phyloP scores from a whole-genome alignment of 2,888 invertebrate genomes.

The Mesoligia furuncula region DNA sequence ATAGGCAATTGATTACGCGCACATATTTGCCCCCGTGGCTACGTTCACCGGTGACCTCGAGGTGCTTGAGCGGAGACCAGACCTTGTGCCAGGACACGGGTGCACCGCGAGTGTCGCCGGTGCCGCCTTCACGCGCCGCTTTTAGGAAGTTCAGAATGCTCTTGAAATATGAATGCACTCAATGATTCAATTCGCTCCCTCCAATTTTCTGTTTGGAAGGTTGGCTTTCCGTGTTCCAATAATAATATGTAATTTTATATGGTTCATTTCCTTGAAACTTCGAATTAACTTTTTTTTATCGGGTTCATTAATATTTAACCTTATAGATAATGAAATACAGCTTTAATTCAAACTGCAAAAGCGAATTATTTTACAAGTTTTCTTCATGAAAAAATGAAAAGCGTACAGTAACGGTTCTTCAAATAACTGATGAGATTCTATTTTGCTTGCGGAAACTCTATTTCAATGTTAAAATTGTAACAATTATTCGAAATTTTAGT shows the following conservation, averaged over 20 bases:
- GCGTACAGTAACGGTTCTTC: background rate
- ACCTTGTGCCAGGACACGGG: slow-evolving; percentile 83
- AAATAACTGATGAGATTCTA: slow-evolving; percentile 28
- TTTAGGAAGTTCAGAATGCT: slow-evolving; percentile 68
- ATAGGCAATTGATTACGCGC: slow-evolving; percentile 76
- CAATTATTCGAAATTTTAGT: slow-evolving; percentile 45
- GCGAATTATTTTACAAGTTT: background rate
- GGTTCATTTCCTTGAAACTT: slow-evolving; percentile 27
- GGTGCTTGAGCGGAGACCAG: slow-evolving; percentile 75
- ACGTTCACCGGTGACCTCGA: slow-evolving; percentile 87
- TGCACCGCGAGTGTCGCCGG: slow-evolving; percentile 69
- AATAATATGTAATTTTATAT: slow-evolving; percentile 28
- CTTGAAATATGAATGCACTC: slow-evolving; percentile 65
- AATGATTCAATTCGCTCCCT: slow-evolving; percentile 28
- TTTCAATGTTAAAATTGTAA: slow-evolving; percentile 45
- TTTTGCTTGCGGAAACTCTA: slow-evolving; percentile 16
- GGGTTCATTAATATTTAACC: background rate
- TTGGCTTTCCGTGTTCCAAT: slow-evolving; percentile 46
- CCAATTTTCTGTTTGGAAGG: slow-evolving; percentile 25
- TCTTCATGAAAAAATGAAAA: background rate
- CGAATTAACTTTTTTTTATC: background rate
- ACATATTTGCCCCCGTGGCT: slow-evolving; percentile 76
- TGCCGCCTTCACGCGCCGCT: slow-evolving; percentile 63
- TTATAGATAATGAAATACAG: background rate
- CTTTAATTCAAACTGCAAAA: background rate